Percentiles rank a stretch among this genome's conserved stretches.
These are phyloP conservation scores for Byasa hedistus DNA, from an alignment of 2,888 invertebrate genomes.

Conservation along the genomic window DNA sequence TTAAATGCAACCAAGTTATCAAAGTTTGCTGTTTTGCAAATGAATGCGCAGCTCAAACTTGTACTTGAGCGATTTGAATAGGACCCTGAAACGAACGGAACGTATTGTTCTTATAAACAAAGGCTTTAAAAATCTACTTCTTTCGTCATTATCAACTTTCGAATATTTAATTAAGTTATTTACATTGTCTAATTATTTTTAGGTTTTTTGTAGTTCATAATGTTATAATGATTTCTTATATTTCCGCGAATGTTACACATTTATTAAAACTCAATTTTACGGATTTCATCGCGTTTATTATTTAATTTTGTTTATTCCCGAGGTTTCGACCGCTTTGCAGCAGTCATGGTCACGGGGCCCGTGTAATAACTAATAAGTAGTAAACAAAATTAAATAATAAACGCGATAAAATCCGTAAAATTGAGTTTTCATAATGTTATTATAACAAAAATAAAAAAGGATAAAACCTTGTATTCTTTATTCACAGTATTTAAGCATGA, in stretches of 20 bases:
- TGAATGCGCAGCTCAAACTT: constrained; percentile 46
- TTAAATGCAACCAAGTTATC: constrained; percentile 70
- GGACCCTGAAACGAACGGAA: background rate
- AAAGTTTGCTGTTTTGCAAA: constrained; percentile 64
- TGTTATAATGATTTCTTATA: background rate
- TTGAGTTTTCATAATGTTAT: too few species aligned
- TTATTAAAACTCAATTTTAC: too few species aligned
- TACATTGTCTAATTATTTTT: background rate
- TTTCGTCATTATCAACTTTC: background rate
- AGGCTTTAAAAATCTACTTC: constrained; percentile 1
- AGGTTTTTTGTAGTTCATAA: background rate
- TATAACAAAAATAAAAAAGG: too few species aligned
- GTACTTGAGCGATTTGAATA: constrained; percentile 14
- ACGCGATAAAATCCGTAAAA: too few species aligned
- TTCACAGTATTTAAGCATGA: constrained; percentile 27
- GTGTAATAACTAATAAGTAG: too few species aligned
- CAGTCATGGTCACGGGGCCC: too few species aligned
- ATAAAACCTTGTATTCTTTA: background rate
- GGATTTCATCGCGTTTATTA: too few species aligned
- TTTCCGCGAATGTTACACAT: too few species aligned
- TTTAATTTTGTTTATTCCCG: too few species aligned
- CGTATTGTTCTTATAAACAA: constrained; percentile 8
- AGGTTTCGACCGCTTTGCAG: too few species aligned
- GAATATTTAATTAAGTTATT: background rate
- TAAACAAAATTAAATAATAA: too few species aligned